Evolutionary conservation across 1,140 invertebrate species (phyloP).

Genomic region (Eriosoma lanigerum): DNA sequence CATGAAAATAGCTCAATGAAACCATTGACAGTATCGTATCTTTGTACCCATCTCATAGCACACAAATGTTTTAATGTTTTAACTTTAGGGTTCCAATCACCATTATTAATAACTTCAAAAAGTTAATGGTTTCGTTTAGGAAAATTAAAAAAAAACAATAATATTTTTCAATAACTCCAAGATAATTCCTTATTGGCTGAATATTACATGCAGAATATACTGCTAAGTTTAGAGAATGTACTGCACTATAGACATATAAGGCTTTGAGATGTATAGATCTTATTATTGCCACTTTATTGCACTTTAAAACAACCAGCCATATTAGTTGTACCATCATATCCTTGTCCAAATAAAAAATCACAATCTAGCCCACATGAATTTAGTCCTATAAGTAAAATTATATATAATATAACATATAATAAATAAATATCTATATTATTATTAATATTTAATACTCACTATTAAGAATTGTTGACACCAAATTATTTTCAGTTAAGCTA

Average conservation of each 20-base stretch:
- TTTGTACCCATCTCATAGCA: no score
- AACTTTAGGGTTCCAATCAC: no score
- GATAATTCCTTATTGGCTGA: not conserved
- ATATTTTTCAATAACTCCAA: not conserved
- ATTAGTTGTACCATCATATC: not conserved
- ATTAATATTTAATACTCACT: not conserved
- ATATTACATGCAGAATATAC: not conserved
- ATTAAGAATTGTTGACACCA: not conserved
- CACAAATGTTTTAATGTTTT: no score
- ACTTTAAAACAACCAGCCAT: not conserved
- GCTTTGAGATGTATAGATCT: not conserved
- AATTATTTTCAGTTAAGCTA: not conserved
- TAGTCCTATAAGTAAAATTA: not conserved
- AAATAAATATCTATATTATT: not conserved
- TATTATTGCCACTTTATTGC: not conserved
- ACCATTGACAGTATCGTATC: not conserved
- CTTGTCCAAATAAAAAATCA: not conserved
- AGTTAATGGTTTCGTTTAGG: no score
- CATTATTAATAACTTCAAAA: no score
- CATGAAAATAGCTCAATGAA: not conserved
- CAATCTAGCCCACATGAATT: not conserved
- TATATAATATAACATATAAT: no score
- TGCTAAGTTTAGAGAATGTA: not conserved
- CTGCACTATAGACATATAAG: not conserved
- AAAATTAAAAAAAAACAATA: not conserved